Percentiles rank a stretch among this genome's conserved stretches.
Conservation (phyloP, 2,888 invertebrate species). For the Pemphredon lugubris region DNA sequence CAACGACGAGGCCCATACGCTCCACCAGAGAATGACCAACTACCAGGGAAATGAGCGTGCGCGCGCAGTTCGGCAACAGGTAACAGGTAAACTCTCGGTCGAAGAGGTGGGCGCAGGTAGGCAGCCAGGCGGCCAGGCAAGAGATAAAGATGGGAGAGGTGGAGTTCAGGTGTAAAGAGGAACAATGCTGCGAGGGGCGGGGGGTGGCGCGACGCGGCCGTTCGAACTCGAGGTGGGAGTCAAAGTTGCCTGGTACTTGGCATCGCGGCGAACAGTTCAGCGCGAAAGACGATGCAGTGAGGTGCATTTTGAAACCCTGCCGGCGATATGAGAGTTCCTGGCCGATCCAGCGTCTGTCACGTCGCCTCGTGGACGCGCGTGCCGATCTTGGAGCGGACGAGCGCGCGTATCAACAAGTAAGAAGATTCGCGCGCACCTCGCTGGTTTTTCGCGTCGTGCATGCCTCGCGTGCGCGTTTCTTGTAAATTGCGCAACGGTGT, state of each 20-base stretch:
- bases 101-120: no score
- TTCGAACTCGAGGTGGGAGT: constrained; percentile 68
- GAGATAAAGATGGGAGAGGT: constrained; percentile 1
- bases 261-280: constrained; percentile 75
- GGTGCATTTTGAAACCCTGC: constrained; percentile 10
- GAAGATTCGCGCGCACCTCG: no score
- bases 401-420: no score
- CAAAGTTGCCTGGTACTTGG: constrained; percentile 70
- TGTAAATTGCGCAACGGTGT: no score
- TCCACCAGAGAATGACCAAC: no score
- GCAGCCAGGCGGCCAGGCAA: constrained; percentile 60
- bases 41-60: no score
- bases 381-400: no score
- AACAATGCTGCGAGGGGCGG: not conserved
- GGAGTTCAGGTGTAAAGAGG: constrained; percentile 1
- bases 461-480: no score
- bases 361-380: no score
- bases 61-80: constrained; percentile 77
- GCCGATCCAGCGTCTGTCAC: no score
- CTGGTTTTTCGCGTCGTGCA: no score
- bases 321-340: not conserved
- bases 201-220: not conserved
- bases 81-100: constrained; percentile 50
- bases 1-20: no score
- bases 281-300: constrained; percentile 66